Base-by-base conservation (phyloP, 2,888 invertebrate species). In the Vesta saturnalis region DNA sequence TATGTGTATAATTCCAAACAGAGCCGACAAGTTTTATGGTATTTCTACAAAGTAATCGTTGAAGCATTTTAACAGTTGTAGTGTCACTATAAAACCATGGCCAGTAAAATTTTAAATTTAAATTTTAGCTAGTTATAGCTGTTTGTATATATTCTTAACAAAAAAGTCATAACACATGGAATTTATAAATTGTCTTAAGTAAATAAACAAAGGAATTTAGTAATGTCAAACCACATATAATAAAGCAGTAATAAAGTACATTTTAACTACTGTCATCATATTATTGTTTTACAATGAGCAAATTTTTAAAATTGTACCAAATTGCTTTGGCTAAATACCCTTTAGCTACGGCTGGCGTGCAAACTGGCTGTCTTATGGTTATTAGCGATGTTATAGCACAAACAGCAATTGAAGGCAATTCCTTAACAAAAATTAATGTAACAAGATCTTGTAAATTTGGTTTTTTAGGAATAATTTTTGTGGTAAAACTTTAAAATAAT, bases 361-460 rank as follows among this genome's bases (percentile, higher is more conserved):
- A 92, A 84, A 84, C 88, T 78, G 92, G 92, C 18, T 76, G 88
- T 16, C 82, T 95, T 59, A 93, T 94, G 93, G 91, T 89, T 15
- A 82, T 89, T 0, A 94, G 94, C 16, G 95, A 95, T 86, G 80
- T 90, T n/a, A 87, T 94, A 71, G 89, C 93, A 15, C 95, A 95
- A 84, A 87, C 87, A 59, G 72, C 87, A 1, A 83, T 92, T 57
- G 91, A 91, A 80, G 84, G 85, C 57, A 86, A 84, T 73, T 60
- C 83, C 18, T 67, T 87, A 0, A 79, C 83, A 59, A 77, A 87
- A 59, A 77, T 89, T 52, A 89, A 92, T n/a, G n/a, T n/a, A n/a
- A n/a, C n/a, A n/a, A n/a, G n/a, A n/a, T n/a, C n/a, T n/a, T n/a
- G n/a, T n/a, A n/a, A n/a, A n/a, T n/a, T n/a, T n/a, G n/a, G n/a